A percentile compares a stretch with the other conserved stretches of the same genome.
Evolutionary conservation across 2,113 vertebrate species (phyloP).

Genomic region (Phoxinus phoxinus): DNA sequence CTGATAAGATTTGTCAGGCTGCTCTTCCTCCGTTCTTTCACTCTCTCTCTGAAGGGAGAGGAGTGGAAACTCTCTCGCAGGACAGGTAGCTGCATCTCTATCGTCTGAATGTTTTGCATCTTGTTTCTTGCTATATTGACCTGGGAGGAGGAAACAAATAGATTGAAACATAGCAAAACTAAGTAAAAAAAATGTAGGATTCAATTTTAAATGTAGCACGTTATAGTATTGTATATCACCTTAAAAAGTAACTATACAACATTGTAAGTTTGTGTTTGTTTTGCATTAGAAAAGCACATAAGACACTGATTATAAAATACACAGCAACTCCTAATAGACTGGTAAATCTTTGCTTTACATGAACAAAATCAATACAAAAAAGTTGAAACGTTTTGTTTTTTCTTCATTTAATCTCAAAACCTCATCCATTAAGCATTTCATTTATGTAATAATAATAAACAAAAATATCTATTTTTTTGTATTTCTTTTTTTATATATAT

Average conservation of each 20-base stretch:
- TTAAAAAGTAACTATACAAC: not conserved
- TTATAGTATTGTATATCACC: not conserved
- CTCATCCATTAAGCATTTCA: not conserved
- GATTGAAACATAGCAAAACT: not conserved
- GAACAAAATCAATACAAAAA: not conserved
- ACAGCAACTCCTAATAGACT: not conserved
- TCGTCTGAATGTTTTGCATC: constrained; percentile 80
- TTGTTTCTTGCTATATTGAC: constrained; percentile 41
- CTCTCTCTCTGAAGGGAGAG: constrained; percentile 72
- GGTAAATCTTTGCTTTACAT: too few species aligned
- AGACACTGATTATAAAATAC: not conserved
- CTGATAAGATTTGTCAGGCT: constrained; percentile 69
- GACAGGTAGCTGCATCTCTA: constrained; percentile 77
- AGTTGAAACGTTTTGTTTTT: too few species aligned
- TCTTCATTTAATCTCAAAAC: not conserved
- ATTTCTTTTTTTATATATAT: not conserved
- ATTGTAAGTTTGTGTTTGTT: not conserved
- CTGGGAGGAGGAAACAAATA: not conserved
- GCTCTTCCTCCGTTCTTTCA: constrained; percentile 73
- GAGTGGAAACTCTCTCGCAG: constrained; percentile 77
- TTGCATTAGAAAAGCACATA: not conserved
- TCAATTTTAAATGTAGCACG: not conserved
- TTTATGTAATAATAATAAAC: not conserved
- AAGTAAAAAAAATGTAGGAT: not conserved
- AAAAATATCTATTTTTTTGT: not conserved